Conservation (phyloP, 1,140 invertebrate species). For the Helicoverpa armigera region DNA sequence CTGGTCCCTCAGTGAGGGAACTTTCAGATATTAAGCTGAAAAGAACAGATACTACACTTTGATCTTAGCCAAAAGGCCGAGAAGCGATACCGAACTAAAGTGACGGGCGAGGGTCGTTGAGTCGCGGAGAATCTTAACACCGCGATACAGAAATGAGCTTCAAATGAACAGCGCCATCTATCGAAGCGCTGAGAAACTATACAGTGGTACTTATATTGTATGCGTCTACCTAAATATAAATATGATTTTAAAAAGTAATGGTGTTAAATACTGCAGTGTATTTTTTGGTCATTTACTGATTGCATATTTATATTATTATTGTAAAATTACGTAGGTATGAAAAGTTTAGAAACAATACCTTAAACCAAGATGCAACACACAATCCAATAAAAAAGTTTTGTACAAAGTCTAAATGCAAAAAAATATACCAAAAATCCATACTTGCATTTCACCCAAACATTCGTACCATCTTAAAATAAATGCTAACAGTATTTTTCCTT, state of each 20-base stretch:
- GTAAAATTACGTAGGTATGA: too few relatives aligned
- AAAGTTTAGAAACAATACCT: too few relatives aligned
- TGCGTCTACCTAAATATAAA: too few relatives aligned
- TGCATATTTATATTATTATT: background rate
- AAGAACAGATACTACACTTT: too few relatives aligned
- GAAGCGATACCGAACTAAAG: too few relatives aligned
- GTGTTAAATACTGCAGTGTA: too few relatives aligned
- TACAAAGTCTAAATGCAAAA: background rate
- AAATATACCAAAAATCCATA: background rate
- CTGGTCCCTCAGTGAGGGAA: too few relatives aligned
- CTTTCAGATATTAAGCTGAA: too few relatives aligned
- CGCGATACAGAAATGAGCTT: constrained; percentile 6
- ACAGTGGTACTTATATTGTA: too few relatives aligned
- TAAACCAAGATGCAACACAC: background rate
- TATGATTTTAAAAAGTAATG: too few relatives aligned
- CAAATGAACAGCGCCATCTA: constrained; percentile 9
- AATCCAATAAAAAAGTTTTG: background rate
- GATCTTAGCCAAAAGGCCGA: too few relatives aligned
- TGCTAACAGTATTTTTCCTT: constrained; percentile 79
- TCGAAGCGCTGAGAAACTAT: background rate
- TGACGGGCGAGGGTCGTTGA: constrained; percentile 4
- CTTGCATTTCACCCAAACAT: background rate
- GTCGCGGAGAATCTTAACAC: constrained; percentile 25
- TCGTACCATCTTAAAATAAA: background rate
- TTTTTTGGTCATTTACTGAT: too few relatives aligned